Evolutionary conservation across 2,797 vertebrate species (phyloP), one percentile per base, ranked within the genome.

Genomic region (Acanthornis magna): DNA sequence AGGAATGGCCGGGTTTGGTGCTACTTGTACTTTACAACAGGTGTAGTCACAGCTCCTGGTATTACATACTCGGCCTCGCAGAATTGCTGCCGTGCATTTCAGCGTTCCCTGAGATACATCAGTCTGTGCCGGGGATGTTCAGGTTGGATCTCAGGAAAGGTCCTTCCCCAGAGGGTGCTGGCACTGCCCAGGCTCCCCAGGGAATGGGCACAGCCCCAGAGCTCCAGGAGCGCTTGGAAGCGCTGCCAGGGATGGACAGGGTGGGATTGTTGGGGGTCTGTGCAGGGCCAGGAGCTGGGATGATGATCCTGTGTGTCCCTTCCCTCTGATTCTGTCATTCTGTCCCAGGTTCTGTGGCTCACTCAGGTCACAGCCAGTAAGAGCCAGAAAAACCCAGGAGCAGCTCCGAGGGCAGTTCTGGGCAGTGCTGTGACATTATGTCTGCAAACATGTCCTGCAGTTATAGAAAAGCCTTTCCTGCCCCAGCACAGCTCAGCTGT

Each of bases 1-100:
- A 32, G 60, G 43, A 67, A 11, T 23, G 23, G 5, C 29, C 40
- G 8, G 20, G 16, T 29, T 72, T 70, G 72, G 7, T 67, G 53
- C 45, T 74, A 0, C 40, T 58, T 29, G 29, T 19, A 0, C 58
- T 58, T 65, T 14, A 55, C 66, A 7, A 0, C 2, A 10, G 11
- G 15, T 43, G 43, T 45, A 11, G 27, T 43, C 50, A 4, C 9
- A 86, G 40, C 29, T 1, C 12, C 6, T 27, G 18, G 4, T 34
- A 0, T 45, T 62, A 3, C 16, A 2, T 3, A 7, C 47, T 40
- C 38, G 71, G 53, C 74, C 61, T 73, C 47, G 21, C 7, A 21
- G 4, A 65, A 48, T 2, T 4, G 8, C 71, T 87, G 63, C n/a
- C 9, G 0, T 12, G 11, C 26, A 2, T 88, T 60, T 83, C 43